Percentiles rank a stretch among this genome's conserved stretches.
Evolutionary conservation across 2,888 invertebrate genomes (phyloP).

Genomic region (Cyaniris semiargus): DNA sequence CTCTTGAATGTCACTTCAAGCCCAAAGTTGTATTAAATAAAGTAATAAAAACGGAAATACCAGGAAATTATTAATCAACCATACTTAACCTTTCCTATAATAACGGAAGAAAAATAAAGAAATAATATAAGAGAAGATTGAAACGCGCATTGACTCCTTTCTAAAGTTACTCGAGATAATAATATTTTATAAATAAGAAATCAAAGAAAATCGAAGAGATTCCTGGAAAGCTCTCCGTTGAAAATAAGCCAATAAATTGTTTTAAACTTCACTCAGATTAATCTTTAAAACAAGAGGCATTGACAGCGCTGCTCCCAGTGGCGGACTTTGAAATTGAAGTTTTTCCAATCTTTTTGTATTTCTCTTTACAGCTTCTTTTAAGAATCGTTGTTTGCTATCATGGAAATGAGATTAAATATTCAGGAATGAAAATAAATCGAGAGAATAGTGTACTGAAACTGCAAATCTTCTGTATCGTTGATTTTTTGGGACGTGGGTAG

Average conservation of each 20-base stretch:
- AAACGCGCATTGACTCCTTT: not conserved
- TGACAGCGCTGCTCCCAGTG: not conserved
- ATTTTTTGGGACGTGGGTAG: no score
- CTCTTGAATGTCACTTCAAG: no score
- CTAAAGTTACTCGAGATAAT: not conserved
- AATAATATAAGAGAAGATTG: not conserved
- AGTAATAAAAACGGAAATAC: no score
- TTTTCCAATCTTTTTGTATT: conserved; percentile 8
- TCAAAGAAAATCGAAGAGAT: not conserved
- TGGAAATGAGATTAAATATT: not conserved
- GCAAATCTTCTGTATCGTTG: no score
- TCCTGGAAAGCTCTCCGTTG: not conserved
- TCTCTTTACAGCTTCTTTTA: not conserved
- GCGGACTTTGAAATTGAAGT: conserved; percentile 28
- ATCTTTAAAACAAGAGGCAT: conserved; percentile 29
- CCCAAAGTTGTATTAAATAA: no score
- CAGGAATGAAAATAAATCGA: not conserved
- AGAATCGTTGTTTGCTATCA: not conserved
- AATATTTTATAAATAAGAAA: not conserved
- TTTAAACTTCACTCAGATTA: conserved; percentile 32
- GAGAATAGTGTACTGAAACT: not conserved
- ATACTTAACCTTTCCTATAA: not conserved
- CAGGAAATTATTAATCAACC: no score
- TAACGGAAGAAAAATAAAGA: not conserved
- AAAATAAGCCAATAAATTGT: conserved; percentile 27